Evolutionary conservation across 2,888 invertebrate species (phyloP).

Genomic region (Nemotelus pantherinus): DNA sequence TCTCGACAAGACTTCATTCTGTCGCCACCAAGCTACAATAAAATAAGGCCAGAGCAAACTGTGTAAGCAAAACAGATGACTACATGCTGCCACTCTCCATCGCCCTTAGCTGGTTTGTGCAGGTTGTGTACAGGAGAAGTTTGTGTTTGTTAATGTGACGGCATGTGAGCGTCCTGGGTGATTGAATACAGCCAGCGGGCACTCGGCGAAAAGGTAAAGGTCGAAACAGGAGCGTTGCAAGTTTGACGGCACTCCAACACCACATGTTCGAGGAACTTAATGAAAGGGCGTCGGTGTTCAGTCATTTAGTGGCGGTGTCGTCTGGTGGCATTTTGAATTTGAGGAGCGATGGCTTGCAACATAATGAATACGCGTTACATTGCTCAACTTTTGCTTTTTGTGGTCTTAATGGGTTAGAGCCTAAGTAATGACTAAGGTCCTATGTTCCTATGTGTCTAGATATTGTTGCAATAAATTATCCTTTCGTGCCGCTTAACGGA

Average conservation of each 20-base stretch:
- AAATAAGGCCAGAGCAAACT: too few relatives aligned
- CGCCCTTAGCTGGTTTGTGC: slow-evolving; percentile 7
- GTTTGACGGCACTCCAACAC: too few relatives aligned
- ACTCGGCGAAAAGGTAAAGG: not conserved
- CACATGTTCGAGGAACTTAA: too few relatives aligned
- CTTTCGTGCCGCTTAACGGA: too few relatives aligned
- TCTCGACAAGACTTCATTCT: too few relatives aligned
- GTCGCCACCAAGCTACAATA: too few relatives aligned
- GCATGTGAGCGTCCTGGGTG: slow-evolving; percentile 33
- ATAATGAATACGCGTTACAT: slow-evolving; percentile 40
- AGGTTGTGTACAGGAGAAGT: slow-evolving; percentile 19
- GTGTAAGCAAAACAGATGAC: not conserved
- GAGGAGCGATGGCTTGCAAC: slow-evolving; percentile 14
- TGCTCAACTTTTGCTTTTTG: slow-evolving; percentile 43
- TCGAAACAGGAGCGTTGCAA: too few relatives aligned
- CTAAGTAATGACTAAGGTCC: slow-evolving; percentile 33
- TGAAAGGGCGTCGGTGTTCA: too few relatives aligned
- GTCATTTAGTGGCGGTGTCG: slow-evolving; percentile 7
- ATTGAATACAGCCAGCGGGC: slow-evolving; percentile 15
- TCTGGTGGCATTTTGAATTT: slow-evolving; percentile 24
- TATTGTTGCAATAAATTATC: slow-evolving; percentile 43
- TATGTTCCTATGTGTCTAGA: slow-evolving; percentile 14
- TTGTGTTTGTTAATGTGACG: slow-evolving; percentile 37
- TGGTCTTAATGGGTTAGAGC: slow-evolving; percentile 39
- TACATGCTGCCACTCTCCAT: not conserved